Evolutionary conservation across 2,797 vertebrate genomes (phyloP), one percentile per base, ranked within the genome.

Genomic region (Enteromius fasciolatus): DNA sequence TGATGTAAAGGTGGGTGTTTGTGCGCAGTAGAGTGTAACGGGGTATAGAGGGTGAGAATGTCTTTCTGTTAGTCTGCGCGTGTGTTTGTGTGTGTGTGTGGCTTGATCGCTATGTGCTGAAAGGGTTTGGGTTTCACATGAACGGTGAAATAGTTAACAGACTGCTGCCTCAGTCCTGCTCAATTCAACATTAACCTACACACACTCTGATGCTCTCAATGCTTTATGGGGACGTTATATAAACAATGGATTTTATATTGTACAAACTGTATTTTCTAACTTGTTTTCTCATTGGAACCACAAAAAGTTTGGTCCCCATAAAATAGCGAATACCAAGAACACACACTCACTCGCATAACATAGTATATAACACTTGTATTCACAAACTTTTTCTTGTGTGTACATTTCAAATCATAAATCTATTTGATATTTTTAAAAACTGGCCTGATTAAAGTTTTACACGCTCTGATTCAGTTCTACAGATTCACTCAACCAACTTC

Each of bases 111-210:
- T 64, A 77, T 77, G 66, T 82, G 77, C 83, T 72, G 80, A 87
- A 81, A 84, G 75, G 83, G 88, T 90, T 93, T 93, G 86, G 84
- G 89, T 94, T 93, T 92, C 93, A 94, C 88, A 86, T 41, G 83
- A 86, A 84, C 84, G 85, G 87, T 90, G 83, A 94, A 94, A 94
- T 92, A 91, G 93, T 92, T 92, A 92, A 92, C 92, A 93, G 91
- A 93, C 90, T 92, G 88, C 39, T 86, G 70, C 85, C 86, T 84
- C 78, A 85, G 82, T 70, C 64, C 81, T 64, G 83, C 82, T 76
- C 70, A 86, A 78, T 54, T 66, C 59, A 79, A 52, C 69, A 68
- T 25, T 20, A 83, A 18, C 36, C 1, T 9, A 48, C 72, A 36
- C n/a, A 39, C 41, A 25, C 20, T 8, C 59, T 11, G n/a, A 23